Evolutionary conservation across 2,797 vertebrate genomes (phyloP).

Genomic region (Micrastur ruficollis): DNA sequence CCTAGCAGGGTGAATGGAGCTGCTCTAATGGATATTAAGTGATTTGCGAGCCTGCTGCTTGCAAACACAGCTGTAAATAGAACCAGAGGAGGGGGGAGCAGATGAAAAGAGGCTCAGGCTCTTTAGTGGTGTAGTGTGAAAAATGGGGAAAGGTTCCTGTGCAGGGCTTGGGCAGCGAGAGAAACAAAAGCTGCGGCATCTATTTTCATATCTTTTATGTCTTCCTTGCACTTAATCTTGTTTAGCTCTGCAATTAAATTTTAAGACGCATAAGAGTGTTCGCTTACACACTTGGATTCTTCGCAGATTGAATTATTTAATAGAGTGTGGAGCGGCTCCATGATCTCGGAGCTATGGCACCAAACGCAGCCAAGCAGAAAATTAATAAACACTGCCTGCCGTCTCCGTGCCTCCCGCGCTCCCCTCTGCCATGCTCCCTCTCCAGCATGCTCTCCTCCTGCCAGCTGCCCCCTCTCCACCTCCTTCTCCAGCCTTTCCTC

Average conservation of each 20-base stretch:
- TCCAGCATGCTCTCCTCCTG: not conserved
- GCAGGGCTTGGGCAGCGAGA: not conserved
- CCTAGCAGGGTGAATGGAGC: conserved; percentile 26
- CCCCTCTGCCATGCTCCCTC: not conserved
- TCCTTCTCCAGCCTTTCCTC: not conserved
- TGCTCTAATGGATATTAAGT: conserved; percentile 70
- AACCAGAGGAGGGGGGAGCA: not conserved
- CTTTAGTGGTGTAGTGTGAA: conserved; percentile 24
- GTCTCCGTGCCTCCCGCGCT: not conserved
- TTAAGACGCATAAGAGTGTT: conserved; percentile 71
- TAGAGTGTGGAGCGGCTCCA: conserved; percentile 67
- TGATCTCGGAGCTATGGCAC: conserved; percentile 50
- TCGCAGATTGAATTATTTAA: conserved; percentile 75
- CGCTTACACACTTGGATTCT: conserved; percentile 66
- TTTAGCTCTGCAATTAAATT: conserved; percentile 75
- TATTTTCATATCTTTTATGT: conserved; percentile 65
- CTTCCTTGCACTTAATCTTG: conserved; percentile 65
- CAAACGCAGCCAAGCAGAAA: conserved; percentile 68
- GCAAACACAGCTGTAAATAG: conserved; percentile 68
- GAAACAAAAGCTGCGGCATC: conserved; percentile 46
- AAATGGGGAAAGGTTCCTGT: conserved; percentile 1
- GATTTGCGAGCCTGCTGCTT: conserved; percentile 64
- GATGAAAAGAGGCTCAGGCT: conserved; percentile 20
- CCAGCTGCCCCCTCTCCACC: not conserved
- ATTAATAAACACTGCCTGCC: conserved; percentile 67